Base-by-base conservation (phyloP, 2,797 vertebrate species). In the Sebastes trivittatus region DNA sequence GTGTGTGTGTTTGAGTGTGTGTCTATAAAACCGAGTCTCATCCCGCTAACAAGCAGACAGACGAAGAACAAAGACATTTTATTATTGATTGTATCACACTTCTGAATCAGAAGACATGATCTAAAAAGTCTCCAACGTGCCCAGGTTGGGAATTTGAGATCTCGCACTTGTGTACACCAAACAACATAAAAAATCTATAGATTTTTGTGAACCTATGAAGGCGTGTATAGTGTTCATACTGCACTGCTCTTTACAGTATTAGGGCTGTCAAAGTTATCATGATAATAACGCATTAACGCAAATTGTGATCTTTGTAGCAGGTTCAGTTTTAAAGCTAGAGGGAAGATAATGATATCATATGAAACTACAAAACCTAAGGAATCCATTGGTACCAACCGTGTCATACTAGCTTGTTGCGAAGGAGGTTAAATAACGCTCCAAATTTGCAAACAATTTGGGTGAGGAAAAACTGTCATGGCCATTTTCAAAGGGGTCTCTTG, bases 11-110 rank as follows among this genome's bases (percentile, higher is more conserved):
- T 34, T 30, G 42, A 65, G 52, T 32, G 54, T 42, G 52, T 30
- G 42, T 72, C n/a, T 56, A 16, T 25, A 38, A 38, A 72, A 69
- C 34, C 3, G 6, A 70, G 67, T 42, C 67, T 75, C 10, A 54
- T 52, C 52, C 55, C 11, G 25, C 72, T 80, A 87, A 81, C 64
- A 73, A 78, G 78, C 75, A 84, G 77, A 78, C 73, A 74, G 81
- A 75, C 71, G 32, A 72, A 81, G 86, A 91, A 93, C 87, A 93
- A 92, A 91, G 90, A 87, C 78, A 55, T 74, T 82, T 87, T 85
- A 16, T 77, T 87, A 82, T 66, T 75, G 87, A 88, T 89, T 85
- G 55, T 32, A 80, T 83, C 69, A 73, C 30, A 64, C 55, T 56
- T 68, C 20, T 75, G 54, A 87, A 75, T 85, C 72, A 77, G 49